Percentiles rank a stretch among this genome's conserved stretches.
Conservation (phyloP, 1,140 invertebrate genomes). For the Diploscapter pachys region DNA sequence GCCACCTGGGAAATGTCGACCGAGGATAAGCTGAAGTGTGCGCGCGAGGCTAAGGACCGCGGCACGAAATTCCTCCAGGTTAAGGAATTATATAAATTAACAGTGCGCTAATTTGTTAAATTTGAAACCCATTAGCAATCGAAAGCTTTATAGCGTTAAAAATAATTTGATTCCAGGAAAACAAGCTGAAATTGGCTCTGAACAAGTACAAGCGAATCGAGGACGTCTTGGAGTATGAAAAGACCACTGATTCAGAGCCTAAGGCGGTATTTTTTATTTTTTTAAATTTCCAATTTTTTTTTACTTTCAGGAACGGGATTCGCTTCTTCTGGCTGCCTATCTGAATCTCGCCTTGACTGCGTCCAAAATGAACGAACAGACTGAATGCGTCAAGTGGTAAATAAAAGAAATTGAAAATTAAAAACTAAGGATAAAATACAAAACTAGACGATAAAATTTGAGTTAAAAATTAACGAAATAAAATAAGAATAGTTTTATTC, state of each 20-base stretch:
- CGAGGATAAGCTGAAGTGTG: conserved; percentile 75
- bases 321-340: conserved; percentile 71
- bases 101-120: too few relatives aligned
- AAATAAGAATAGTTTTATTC: too few relatives aligned
- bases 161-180: conserved; percentile 64
- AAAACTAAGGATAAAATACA: not conserved
- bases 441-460: not conserved
- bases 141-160: too few relatives aligned
- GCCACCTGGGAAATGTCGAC: conserved; percentile 78
- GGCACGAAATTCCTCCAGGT: conserved; percentile 78
- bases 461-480: not conserved
- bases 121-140: too few relatives aligned
- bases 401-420: conserved; percentile 60
- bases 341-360: conserved; percentile 82
- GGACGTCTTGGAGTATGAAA: conserved; percentile 64
- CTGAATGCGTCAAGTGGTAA: conserved; percentile 71
- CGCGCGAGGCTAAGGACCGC: conserved; percentile 79
- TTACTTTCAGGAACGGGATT: conserved; percentile 60
- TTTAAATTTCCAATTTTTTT: not conserved
- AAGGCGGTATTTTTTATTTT: conserved; percentile 22
- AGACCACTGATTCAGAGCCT: conserved; percentile 51
- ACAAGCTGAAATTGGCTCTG: conserved; percentile 75
- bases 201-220: conserved; percentile 81
- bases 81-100: too few relatives aligned
- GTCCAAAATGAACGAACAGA: conserved; percentile 74